Conservation (phyloP, 1,140 invertebrate genomes). For the Heliothis subflexa region DNA sequence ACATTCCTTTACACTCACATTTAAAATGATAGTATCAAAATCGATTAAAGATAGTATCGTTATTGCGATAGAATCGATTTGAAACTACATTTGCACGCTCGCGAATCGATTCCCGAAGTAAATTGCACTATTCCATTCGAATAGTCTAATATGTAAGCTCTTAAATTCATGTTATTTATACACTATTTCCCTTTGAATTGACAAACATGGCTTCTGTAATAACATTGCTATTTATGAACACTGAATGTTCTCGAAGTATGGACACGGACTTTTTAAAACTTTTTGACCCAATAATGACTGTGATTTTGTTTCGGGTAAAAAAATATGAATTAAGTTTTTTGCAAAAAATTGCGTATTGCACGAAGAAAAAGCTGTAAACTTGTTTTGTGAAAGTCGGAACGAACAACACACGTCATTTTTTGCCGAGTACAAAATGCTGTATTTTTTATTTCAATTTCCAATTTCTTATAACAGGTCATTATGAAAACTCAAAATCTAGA, state of each 20-base stretch:
- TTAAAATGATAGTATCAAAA: background rate
- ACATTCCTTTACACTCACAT: background rate
- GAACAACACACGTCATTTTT: too few species aligned
- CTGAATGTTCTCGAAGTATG: too few species aligned
- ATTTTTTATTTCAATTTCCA: too few species aligned
- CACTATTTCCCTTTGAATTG: background rate
- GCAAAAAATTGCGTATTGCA: too few species aligned
- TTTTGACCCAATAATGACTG: background rate
- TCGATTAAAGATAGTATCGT: background rate
- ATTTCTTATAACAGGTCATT: too few species aligned
- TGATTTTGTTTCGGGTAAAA: too few species aligned
- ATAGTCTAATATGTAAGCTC: background rate
- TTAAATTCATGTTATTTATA: background rate
- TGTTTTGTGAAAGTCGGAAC: too few species aligned
- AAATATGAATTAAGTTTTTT: too few species aligned
- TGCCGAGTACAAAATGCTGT: too few species aligned
- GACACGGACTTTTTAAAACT: background rate
- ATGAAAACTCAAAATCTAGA: too few species aligned
- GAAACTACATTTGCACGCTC: constrained; percentile 1
- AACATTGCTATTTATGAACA: background rate
- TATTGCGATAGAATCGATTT: background rate
- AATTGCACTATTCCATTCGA: background rate
- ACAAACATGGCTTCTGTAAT: background rate
- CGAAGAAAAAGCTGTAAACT: too few species aligned
- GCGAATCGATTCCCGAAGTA: background rate